phyloP scores from a whole-genome alignment of 1,140 invertebrate species.

The Anastatus disparis region DNA sequence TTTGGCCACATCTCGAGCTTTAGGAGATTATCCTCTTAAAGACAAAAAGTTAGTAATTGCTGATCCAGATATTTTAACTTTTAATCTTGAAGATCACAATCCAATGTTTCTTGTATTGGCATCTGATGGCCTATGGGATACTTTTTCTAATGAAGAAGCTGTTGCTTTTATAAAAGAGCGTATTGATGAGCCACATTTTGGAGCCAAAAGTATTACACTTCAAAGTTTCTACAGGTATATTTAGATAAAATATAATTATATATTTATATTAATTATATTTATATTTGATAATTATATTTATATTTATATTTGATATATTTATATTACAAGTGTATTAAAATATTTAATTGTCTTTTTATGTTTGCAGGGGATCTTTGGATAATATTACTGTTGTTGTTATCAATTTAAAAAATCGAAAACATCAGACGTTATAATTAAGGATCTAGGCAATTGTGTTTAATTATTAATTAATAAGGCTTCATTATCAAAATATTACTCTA shows the following conservation, averaged over 20 bases:
- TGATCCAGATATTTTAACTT: slow-evolving; percentile 95
- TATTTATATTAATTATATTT: not conserved
- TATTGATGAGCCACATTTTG: slow-evolving; percentile 85
- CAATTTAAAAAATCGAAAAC: slow-evolving; percentile 77
- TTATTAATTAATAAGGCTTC: too few species aligned
- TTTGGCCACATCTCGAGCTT: slow-evolving; percentile 91
- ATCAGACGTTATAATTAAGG: too few species aligned
- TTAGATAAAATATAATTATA: not conserved
- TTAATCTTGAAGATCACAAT: slow-evolving; percentile 85
- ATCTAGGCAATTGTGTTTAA: too few species aligned
- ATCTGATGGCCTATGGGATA: slow-evolving; percentile 96
- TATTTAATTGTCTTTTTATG: too few species aligned
- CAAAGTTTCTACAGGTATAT: slow-evolving; percentile 85
- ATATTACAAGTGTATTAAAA: too few species aligned
- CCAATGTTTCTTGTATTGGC: slow-evolving; percentile 92
- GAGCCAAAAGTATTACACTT: slow-evolving; percentile 88
- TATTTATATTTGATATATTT: too few species aligned
- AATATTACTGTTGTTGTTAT: slow-evolving; percentile 96
- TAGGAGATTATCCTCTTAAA: slow-evolving; percentile 96
- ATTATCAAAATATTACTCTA: too few species aligned
- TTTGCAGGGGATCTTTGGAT: slow-evolving; percentile 83
- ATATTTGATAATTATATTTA: too few species aligned
- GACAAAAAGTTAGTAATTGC: slow-evolving; percentile 93
- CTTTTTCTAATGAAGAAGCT: slow-evolving; percentile 93
- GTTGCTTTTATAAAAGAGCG: slow-evolving; percentile 86